These are phyloP conservation scores for Ahaetulla prasina DNA, from an alignment of 2,113 vertebrate genomes.

Conservation along the genomic window DNA sequence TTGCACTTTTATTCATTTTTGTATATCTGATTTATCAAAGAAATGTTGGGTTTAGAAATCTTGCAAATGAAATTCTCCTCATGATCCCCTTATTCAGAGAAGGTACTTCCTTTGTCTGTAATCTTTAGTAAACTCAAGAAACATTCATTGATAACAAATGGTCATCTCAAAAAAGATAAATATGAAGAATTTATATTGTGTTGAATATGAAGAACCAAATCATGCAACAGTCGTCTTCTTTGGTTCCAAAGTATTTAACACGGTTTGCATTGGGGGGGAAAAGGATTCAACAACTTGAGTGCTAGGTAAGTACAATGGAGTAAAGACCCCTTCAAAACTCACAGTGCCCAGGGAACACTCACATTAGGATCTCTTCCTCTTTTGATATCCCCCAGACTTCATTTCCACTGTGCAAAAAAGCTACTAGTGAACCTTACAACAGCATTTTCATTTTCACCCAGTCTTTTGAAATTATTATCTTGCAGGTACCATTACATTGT, in stretches of 20 bases:
- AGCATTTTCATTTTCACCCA: constrained; percentile 32
- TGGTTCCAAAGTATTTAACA: neutral
- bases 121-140: neutral
- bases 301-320: neutral
- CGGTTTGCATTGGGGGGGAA: neutral
- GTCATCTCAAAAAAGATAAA: neutral
- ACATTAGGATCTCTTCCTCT: neutral
- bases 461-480: constrained; percentile 29
- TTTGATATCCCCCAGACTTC: constrained; percentile 20
- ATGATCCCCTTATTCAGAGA: neutral
- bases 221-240: constrained; percentile 5
- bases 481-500: constrained; percentile 14
- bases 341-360: neutral
- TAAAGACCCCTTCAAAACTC: neutral
- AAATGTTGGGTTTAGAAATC: neutral
- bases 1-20: neutral
- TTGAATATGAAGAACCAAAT: constrained; percentile 46
- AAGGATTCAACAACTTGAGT: neutral
- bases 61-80: neutral
- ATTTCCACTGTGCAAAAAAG: constrained; percentile 21
- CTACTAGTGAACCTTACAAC: constrained; percentile 6
- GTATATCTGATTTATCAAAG: neutral
- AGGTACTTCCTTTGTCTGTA: neutral
- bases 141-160: neutral
- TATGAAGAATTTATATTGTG: neutral